Base-by-base conservation (phyloP, 2,113 vertebrate genomes). In the Ibidorhyncha struthersii region DNA sequence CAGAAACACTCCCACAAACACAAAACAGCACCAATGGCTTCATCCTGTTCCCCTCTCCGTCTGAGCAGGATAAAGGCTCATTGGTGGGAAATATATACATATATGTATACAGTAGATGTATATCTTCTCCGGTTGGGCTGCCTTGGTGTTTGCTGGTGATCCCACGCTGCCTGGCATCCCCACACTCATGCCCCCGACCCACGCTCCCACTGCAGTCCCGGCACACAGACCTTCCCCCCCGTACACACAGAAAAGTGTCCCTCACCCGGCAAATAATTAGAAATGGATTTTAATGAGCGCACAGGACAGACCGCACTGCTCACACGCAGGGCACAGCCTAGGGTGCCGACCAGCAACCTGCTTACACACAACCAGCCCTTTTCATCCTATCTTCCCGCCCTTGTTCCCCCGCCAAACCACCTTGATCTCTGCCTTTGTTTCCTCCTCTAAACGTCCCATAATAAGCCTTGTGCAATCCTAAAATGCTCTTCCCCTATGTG, bases 121-220 rank as follows among this genome's bases (percentile, higher is more conserved):
- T 53, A 45, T 11, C 12, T 45, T 45, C 45, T 45, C 22, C 15
- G 4, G 26, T 32, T 27, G 20, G 61, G 38, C 17, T 32, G 61
- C 41, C 58, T 49, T 36, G 25, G 21, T 49, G 30, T 63, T 47
- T 30, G 23, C 21, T 32, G 34, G 13, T 3, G 2, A 45, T 23
- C 61, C 27, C 45, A 52, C 2, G 1, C 43, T 30, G 26, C 14
- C 56, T 32, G 50, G 20, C 17, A 32, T 9, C 23, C 40, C 16
- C 34, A 25, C 3, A 1, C 17, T 81, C 36, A 14, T 2, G 10
- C 8, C 15, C 53, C 38, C 2, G 1, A n/a, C 34, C 38, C 3
- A 0, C 14, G 8, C 10, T n/a, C n/a, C 55, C 23, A 20, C 62
- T 12, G 40, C 62, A 47, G 29, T 30, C 62, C 79, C 62, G 34